Evolutionary conservation across 2,888 invertebrate species (phyloP).

Genomic region (Azorinus chamasolen): DNA sequence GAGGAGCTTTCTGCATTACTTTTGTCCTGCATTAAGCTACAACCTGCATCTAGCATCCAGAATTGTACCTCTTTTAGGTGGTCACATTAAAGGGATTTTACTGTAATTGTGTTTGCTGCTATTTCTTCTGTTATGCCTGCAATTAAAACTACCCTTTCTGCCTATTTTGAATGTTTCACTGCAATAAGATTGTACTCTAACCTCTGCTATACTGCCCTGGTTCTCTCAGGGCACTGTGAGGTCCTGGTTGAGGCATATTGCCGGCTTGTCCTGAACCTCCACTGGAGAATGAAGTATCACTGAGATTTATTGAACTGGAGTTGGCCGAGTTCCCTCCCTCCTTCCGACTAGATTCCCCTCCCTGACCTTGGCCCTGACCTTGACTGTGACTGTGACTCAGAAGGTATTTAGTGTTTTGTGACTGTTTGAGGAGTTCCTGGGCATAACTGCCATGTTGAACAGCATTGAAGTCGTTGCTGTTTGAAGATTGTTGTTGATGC

Average conservation of each 20-base stretch:
- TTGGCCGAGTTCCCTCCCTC: slow-evolving; percentile 62
- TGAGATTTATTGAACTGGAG: slow-evolving; percentile 74
- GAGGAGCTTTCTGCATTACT: too few species aligned
- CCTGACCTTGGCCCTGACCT: slow-evolving; percentile 51
- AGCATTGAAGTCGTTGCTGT: slow-evolving; percentile 49
- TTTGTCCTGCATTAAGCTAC: too few species aligned
- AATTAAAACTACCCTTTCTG: too few species aligned
- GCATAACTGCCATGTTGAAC: slow-evolving; percentile 80
- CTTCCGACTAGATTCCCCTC: slow-evolving; percentile 62
- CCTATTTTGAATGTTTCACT: too few species aligned
- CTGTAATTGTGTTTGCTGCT: too few species aligned
- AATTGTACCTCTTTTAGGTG: too few species aligned
- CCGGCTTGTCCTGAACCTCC: slow-evolving; percentile 69
- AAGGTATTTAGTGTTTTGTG: slow-evolving; percentile 82
- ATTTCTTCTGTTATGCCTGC: too few species aligned
- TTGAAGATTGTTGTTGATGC: slow-evolving; percentile 31
- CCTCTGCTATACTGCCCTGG: too few species aligned
- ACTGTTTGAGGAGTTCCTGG: slow-evolving; percentile 81
- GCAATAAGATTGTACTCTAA: too few species aligned
- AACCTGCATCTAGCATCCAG: too few species aligned
- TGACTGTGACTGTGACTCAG: slow-evolving; percentile 50
- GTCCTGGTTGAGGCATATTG: slow-evolving; percentile 48
- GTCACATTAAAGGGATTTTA: too few species aligned
- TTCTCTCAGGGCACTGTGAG: too few species aligned
- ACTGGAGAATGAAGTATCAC: slow-evolving; percentile 79